A percentile compares a stretch with the other conserved stretches of the same genome.
These are phyloP conservation scores for Spongia lamella DNA, from an alignment of 37 sponge, comb jelly and placozoan species.

Conservation along the genomic window DNA sequence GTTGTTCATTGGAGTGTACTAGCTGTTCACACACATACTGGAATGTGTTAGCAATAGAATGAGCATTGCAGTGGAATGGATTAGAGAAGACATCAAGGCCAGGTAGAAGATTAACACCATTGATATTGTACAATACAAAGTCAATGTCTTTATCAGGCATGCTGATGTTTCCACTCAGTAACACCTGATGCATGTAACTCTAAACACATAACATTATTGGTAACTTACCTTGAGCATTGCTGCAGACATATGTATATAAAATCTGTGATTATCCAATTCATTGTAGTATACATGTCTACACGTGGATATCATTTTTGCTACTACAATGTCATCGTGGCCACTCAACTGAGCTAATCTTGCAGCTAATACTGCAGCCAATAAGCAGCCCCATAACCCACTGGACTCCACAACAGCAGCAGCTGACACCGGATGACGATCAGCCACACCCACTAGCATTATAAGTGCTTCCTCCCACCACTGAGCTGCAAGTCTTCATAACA, in stretches of 20 bases:
- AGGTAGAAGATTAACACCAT: slow-evolving; percentile 30
- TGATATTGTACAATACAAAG: slow-evolving; percentile 39
- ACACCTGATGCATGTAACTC: too few relatives aligned
- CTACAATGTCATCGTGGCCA: not conserved
- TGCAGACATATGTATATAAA: slow-evolving; percentile 58
- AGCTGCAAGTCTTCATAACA: too few relatives aligned
- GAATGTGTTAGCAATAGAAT: slow-evolving; percentile 9
- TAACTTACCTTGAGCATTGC: slow-evolving; percentile 49
- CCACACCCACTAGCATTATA: slow-evolving; percentile 20
- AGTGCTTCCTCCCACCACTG: slow-evolving; percentile 20
- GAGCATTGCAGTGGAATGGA: slow-evolving; percentile 33
- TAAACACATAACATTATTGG: too few relatives aligned
- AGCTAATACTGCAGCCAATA: slow-evolving; percentile 49
- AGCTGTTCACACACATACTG: slow-evolving; percentile 31
- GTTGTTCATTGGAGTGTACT: slow-evolving; percentile 18
- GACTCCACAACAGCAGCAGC: slow-evolving; percentile 26
- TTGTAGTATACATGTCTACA: slow-evolving; percentile 50
- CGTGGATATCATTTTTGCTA: not conserved
- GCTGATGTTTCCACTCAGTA: too few relatives aligned
- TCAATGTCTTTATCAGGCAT: slow-evolving; percentile 30
- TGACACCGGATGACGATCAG: not conserved
- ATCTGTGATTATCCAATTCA: slow-evolving; percentile 53
- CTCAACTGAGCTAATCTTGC: slow-evolving; percentile 59
- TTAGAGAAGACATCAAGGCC: slow-evolving; percentile 71
- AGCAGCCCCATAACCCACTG: slow-evolving; percentile 71